These are phyloP conservation scores for Mechanitis messenoides DNA, from an alignment of 2,888 invertebrate species.

Conservation along the genomic window DNA sequence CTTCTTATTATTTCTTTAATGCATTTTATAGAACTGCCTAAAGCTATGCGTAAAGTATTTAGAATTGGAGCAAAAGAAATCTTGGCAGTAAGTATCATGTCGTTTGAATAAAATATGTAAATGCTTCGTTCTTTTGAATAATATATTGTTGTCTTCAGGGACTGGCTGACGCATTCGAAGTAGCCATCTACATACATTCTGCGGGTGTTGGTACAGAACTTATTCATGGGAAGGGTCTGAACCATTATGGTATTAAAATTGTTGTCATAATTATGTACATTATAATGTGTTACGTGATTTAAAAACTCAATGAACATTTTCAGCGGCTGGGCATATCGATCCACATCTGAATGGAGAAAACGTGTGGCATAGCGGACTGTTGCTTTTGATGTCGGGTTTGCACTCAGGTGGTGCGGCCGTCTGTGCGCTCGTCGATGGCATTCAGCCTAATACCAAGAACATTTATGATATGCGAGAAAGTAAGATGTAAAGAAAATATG, in stretches of 20 bases:
- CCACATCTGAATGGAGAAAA: constrained; percentile 54
- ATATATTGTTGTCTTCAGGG: constrained; percentile 35
- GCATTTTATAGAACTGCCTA: constrained; percentile 35
- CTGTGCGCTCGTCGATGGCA: constrained; percentile 52
- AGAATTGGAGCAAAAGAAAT: constrained; percentile 48
- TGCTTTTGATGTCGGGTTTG: constrained; percentile 44
- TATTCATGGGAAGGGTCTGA: constrained; percentile 63
- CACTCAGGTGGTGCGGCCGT: constrained; percentile 49
- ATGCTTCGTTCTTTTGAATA: not conserved
- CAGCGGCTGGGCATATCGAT: constrained; percentile 66
- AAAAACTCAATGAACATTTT: constrained; percentile 10
- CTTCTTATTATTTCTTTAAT: constrained; percentile 37
- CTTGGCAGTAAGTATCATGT: constrained; percentile 42
- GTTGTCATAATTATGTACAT: not conserved
- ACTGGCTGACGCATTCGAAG: constrained; percentile 53
- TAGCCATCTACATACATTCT: constrained; percentile 61
- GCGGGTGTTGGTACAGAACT: constrained; percentile 60
- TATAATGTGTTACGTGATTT: not conserved
- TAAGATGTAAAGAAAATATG: constrained; percentile 30
- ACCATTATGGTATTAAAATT: constrained; percentile 51
- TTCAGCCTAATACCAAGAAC: constrained; percentile 38
- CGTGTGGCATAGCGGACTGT: constrained; percentile 54
- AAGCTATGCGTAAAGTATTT: constrained; percentile 41
- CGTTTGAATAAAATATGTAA: not conserved
- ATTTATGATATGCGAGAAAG: constrained; percentile 47